Base-by-base conservation (phyloP, 2,113 vertebrate species). In the Silurus glanis region DNA sequence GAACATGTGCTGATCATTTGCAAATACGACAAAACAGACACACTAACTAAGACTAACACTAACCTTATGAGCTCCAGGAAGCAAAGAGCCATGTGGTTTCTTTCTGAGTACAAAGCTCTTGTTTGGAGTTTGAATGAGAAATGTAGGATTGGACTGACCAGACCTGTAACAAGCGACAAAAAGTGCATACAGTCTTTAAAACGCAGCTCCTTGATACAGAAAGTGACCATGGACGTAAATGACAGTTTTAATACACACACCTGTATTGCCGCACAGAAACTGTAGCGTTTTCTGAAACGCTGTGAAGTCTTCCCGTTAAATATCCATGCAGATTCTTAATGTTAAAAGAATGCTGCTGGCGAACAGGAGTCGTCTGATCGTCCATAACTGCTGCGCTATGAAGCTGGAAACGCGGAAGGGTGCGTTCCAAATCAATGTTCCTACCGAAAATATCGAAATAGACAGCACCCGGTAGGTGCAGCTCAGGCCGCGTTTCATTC, bases 91-190 rank as follows among this genome's bases (percentile, higher is more conserved):
- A 12, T 96, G 94, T 5, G 98, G 97, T 80, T 96, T 97, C 94
- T 99, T 99, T 87, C 97, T 95, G 49, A 99, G 96, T 19, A 99
- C 97, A 72, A 95, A 98, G 13, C 91, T 91, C 64, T 87, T 90
- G 28, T 87, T 84, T 12, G 94, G 93, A n/a, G 96, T 96, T 90
- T 95, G 92, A 82, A 99, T 93, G 49, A 95, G 92, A 91, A 97
- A 99, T 2, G 97, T 99, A 83, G 98, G 97, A 85, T 99, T 98
- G 67, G 97, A 99, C 85, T 98, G 97, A 10, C 98, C 98, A 66
- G 89, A 91, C 66, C 98, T 99, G 92, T 7, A 72, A 85, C 83
- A 62, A 89, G 80, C 71, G 7, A 14, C 1, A 9, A n/a, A 79
- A 79, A 17, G 13, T 66, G 23, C 14, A 16, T 25, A 78, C 9